Evolutionary conservation across 2,113 vertebrate genomes (phyloP).

Genomic region (Laterallus jamaicensis): DNA sequence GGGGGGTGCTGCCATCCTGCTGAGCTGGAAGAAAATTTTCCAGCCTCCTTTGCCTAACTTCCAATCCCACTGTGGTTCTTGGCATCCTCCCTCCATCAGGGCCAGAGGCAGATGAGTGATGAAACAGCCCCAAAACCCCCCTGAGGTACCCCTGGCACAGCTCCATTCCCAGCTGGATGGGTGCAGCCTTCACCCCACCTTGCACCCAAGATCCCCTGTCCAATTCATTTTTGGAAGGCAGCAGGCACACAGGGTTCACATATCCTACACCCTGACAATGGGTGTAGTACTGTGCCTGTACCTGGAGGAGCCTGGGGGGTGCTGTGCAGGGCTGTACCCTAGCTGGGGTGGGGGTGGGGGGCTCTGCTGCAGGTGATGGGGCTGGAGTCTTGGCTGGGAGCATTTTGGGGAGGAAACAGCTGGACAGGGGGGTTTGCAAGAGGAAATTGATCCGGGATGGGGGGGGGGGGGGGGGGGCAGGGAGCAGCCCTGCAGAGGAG

Average conservation of each 20-base stretch:
- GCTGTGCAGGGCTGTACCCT: background rate
- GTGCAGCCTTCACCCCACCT: background rate
- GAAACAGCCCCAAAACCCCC: background rate
- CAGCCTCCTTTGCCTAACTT: background rate
- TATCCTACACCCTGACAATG: background rate
- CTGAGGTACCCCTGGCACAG: background rate
- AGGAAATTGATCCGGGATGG: background rate
- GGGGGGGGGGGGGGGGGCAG: too few relatives aligned
- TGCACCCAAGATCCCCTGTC: background rate
- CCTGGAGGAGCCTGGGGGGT: background rate
- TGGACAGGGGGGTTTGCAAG: background rate
- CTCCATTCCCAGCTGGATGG: background rate
- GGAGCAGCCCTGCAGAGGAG: too few relatives aligned
- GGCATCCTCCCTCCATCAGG: accelerated
- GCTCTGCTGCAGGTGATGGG: background rate
- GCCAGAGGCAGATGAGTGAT: background rate
- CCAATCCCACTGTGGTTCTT: background rate
- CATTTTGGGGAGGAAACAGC: background rate
- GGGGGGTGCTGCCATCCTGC: background rate
- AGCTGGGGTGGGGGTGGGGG: too few relatives aligned
- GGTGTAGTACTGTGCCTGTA: accelerated
- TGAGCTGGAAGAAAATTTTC: background rate
- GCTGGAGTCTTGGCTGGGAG: background rate
- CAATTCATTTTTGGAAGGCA: background rate
- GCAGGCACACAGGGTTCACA: accelerated